Conservation (phyloP, 2,888 invertebrate genomes). For the Dendrolimus pini region DNA sequence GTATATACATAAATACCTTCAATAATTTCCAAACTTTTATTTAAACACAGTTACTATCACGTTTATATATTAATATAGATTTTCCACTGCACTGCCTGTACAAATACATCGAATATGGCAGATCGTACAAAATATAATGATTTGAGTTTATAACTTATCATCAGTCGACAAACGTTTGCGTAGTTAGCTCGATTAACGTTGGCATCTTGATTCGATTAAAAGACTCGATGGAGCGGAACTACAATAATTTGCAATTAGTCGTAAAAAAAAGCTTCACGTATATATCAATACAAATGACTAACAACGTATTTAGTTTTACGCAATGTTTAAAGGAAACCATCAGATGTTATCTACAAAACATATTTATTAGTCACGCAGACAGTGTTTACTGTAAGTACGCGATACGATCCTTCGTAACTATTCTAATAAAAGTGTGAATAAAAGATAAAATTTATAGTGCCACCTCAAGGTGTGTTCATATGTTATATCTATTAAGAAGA, state of each 20-base stretch:
- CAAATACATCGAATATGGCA: neutral
- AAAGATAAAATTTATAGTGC: neutral
- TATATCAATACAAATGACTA: neutral
- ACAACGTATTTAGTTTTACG: neutral
- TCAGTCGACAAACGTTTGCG: neutral
- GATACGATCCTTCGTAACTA: neutral
- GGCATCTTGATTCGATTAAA: neutral
- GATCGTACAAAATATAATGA: conserved; percentile 6
- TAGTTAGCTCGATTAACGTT: neutral
- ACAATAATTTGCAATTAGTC: neutral
- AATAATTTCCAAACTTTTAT: too few species aligned
- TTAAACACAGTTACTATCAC: too few species aligned
- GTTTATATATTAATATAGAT: too few species aligned
- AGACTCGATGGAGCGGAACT: too few species aligned
- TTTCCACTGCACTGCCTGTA: too few species aligned
- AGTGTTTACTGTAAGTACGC: neutral
- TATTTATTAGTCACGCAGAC: neutral
- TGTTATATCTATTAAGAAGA: neutral
- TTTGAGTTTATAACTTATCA: neutral
- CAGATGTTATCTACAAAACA: neutral
- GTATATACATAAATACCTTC: too few species aligned
- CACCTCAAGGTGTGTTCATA: neutral
- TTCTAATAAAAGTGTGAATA: neutral
- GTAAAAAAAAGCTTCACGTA: conserved; percentile 5
- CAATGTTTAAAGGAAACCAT: conserved; percentile 1